Percentiles rank a stretch among this genome's conserved stretches.
Conservation (phyloP, 2,113 vertebrate species). For the Phaethornis superciliosus region DNA sequence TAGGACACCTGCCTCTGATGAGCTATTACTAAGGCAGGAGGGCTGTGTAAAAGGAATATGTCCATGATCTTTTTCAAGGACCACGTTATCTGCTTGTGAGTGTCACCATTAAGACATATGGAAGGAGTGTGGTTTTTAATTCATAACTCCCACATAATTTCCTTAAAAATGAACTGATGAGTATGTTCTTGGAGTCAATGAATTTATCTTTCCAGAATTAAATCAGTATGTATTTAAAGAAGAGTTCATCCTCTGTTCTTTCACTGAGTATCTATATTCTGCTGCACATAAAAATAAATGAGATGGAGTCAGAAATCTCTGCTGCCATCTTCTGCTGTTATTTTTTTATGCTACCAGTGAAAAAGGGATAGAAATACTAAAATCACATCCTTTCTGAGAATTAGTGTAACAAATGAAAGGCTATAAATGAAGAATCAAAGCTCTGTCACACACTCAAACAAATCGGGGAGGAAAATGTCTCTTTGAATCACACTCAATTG, state of each 20-base stretch:
- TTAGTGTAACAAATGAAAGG: neutral
- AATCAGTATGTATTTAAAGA: conserved; percentile 56
- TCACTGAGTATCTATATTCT: neutral
- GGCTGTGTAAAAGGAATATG: neutral
- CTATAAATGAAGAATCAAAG: neutral
- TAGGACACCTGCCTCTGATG: neutral
- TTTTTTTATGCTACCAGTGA: neutral
- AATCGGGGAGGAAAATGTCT: neutral
- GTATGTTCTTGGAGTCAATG: conserved; percentile 37
- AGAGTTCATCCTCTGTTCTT: conserved; percentile 29
- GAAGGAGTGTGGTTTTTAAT: conserved; percentile 18
- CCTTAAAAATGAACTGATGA: conserved; percentile 57
- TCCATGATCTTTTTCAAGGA: neutral
- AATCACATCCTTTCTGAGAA: neutral
- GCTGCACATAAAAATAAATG: neutral
- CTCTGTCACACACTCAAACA: neutral
- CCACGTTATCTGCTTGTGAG: neutral
- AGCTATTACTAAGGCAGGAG: neutral
- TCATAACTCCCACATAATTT: conserved; percentile 34
- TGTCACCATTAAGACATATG: neutral
- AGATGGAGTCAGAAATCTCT: conserved; percentile 65
- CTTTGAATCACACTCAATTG: neutral
- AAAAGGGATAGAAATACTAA: neutral
- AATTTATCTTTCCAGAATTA: conserved; percentile 65
- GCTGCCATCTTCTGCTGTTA: conserved; percentile 77